phyloP scores from a whole-genome alignment of 1,140 invertebrate species.

The Cherax quadricarinatus region DNA sequence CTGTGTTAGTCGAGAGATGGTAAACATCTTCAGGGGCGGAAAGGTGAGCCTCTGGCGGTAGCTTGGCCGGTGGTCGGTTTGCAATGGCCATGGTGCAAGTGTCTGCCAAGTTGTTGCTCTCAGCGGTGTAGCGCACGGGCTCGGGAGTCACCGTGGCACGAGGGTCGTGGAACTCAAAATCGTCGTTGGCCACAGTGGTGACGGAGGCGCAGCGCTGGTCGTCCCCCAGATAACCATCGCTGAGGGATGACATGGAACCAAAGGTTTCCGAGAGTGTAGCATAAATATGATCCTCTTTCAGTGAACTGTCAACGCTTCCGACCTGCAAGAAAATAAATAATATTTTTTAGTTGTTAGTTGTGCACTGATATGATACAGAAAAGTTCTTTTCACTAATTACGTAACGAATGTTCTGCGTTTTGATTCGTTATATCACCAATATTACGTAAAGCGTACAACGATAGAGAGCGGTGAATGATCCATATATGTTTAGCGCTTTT shows the following conservation, averaged over 20 bases:
- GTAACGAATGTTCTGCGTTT: too few species aligned
- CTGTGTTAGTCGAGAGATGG: slow-evolving; percentile 59
- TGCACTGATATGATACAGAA: too few species aligned
- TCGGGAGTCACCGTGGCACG: slow-evolving; percentile 61
- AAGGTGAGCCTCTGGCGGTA: slow-evolving; percentile 43
- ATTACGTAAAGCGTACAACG: too few species aligned
- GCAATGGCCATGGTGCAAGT: slow-evolving; percentile 33
- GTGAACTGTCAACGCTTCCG: slow-evolving; percentile 66
- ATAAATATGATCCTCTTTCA: slow-evolving; percentile 78
- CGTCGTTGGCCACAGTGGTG: slow-evolving; percentile 83
- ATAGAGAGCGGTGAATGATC: too few species aligned
- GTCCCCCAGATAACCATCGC: slow-evolving; percentile 72
- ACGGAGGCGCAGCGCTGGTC: slow-evolving; percentile 77
- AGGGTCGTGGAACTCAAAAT: slow-evolving; percentile 81
- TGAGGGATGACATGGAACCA: slow-evolving; percentile 75
- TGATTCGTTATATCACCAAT: too few species aligned
- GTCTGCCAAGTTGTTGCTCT: slow-evolving; percentile 45
- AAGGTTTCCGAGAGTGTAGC: slow-evolving; percentile 79
- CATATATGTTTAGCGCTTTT: too few species aligned
- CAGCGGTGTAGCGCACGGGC: slow-evolving; percentile 17
- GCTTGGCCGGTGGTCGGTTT: slow-evolving; percentile 34
- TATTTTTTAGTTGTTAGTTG: too few species aligned
- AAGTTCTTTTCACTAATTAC: too few species aligned
- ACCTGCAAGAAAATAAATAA: slow-evolving; percentile 46
- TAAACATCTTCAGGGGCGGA: slow-evolving; percentile 51